A percentile compares a stretch with the other conserved stretches of the same genome.
These are phyloP conservation scores for Oxycera nigricornis DNA, from an alignment of 2,888 invertebrate genomes.

Conservation along the genomic window DNA sequence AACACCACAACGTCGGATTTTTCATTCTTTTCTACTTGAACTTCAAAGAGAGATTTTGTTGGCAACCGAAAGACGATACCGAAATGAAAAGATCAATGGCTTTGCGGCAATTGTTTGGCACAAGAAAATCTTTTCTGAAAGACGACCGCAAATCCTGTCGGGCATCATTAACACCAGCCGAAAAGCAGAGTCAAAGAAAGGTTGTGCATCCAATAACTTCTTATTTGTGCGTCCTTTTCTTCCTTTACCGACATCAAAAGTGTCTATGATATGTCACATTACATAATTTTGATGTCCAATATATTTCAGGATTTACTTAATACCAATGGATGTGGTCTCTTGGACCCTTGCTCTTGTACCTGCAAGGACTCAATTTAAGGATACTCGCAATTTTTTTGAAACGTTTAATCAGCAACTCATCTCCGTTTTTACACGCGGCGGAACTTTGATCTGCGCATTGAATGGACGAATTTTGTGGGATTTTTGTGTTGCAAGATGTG, in stretches of 20 bases:
- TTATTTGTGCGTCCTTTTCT: background rate
- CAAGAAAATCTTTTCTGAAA: constrained; percentile 34
- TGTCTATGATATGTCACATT: constrained; percentile 25
- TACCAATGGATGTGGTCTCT: background rate
- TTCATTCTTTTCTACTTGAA: constrained; percentile 6
- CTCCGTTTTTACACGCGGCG: background rate
- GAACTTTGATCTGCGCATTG: constrained; percentile 11
- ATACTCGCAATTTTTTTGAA: constrained; percentile 8
- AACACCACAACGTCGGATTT: background rate
- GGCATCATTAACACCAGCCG: constrained; percentile 54
- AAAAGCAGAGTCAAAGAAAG: constrained; percentile 1
- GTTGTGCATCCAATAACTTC: background rate
- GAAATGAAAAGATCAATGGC: constrained; percentile 37
- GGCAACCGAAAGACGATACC: constrained; percentile 9
- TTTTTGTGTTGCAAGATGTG: constrained; percentile 14
- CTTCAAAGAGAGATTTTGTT: constrained; percentile 1
- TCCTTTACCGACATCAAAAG: background rate
- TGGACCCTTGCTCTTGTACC: background rate
- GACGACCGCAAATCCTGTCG: constrained; percentile 55
- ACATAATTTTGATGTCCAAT: constrained; percentile 37
- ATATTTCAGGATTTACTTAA: constrained; percentile 13
- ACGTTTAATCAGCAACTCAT: constrained; percentile 9
- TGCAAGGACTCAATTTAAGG: background rate
- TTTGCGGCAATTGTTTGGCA: constrained; percentile 35
- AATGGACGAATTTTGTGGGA: constrained; percentile 11